phyloP scores from a whole-genome alignment of 2,888 invertebrate species.

The Nomada ruficornis region DNA sequence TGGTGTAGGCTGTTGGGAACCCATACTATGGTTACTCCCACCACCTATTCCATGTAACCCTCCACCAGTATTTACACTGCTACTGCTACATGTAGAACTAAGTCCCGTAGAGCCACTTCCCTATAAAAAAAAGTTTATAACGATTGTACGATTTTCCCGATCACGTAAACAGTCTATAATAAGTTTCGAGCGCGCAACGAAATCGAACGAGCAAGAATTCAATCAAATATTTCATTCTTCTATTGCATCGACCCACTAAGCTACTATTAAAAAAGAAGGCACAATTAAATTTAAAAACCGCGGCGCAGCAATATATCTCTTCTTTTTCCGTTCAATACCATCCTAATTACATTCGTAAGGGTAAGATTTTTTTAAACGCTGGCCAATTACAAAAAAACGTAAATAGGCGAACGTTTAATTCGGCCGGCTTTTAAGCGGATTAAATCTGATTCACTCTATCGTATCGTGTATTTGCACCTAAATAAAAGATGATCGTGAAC shows the following conservation, averaged over 20 bases:
- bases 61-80: constrained; percentile 75
- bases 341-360: constrained; percentile 11
- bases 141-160: constrained; percentile 18
- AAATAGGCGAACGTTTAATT: constrained; percentile 33
- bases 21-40: constrained; percentile 79
- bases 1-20: constrained; percentile 79
- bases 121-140: constrained; percentile 48
- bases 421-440: constrained; percentile 40
- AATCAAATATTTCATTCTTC: not conserved
- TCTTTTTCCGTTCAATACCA: not conserved
- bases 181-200: too few species aligned
- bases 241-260: not conserved
- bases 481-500: not conserved
- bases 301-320: too few species aligned
- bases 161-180: not conserved
- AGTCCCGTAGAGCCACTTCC: constrained; percentile 72
- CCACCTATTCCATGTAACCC: constrained; percentile 74
- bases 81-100: constrained; percentile 78
- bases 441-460: constrained; percentile 29
- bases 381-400: constrained; percentile 41
- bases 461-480: constrained; percentile 15
- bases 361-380: constrained; percentile 37
- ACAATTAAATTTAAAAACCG: too few species aligned
- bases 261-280: too few species aligned
- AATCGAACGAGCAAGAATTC: not conserved